A percentile compares a stretch with the other conserved stretches of the same genome.
Evolutionary conservation across 2,797 vertebrate species (phyloP).

Genomic region (Orestias chungarensis): DNA sequence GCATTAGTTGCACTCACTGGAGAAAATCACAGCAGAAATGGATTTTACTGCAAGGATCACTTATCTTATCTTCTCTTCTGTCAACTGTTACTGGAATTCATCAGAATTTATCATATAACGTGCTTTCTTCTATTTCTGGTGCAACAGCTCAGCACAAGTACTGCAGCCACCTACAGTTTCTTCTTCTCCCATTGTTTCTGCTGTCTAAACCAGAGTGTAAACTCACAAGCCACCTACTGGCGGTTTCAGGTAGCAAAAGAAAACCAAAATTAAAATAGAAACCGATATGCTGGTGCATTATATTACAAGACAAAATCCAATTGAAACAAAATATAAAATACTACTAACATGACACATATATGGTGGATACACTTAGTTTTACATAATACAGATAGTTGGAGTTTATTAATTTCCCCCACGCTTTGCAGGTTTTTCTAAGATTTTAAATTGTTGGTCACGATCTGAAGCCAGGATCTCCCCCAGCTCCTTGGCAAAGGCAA

Average conservation of each 20-base stretch:
- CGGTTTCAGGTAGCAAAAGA: not conserved
- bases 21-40: not conserved
- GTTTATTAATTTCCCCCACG: too few relatives aligned
- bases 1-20: slow-evolving; percentile 4
- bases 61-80: not conserved
- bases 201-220: not conserved
- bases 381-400: too few relatives aligned
- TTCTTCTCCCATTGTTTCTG: not conserved
- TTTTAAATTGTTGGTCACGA: too few relatives aligned
- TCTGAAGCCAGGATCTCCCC: too few relatives aligned
- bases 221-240: not conserved
- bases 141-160: not conserved
- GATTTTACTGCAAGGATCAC: not conserved
- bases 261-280: not conserved
- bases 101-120: not conserved
- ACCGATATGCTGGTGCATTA: not conserved
- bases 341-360: not conserved
- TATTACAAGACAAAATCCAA: not conserved
- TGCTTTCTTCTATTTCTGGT: not conserved
- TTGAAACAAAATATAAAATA: not conserved
- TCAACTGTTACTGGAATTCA: not conserved
- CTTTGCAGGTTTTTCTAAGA: too few relatives aligned
- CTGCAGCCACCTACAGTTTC: not conserved
- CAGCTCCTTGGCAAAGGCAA: too few relatives aligned
- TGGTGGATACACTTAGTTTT: too few relatives aligned